phyloP scores from a whole-genome alignment of 2,888 invertebrate species.

The Cerceris ruficornis region DNA sequence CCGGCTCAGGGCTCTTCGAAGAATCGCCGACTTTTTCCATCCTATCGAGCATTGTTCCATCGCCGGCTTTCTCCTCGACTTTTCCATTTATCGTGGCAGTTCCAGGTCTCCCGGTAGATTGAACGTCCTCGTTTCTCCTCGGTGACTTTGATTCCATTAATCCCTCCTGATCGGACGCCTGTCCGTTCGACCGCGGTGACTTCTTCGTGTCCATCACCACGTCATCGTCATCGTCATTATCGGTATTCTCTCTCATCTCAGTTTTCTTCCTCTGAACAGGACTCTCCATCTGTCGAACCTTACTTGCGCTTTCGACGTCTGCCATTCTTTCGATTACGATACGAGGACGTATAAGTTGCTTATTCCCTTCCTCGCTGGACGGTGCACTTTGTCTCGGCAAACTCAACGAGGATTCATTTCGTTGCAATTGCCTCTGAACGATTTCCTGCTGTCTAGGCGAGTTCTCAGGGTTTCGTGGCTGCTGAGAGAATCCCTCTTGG shows the following conservation, averaged over 20 bases:
- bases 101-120: slow-evolving; percentile 33
- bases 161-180: not conserved
- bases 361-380: slow-evolving; percentile 40
- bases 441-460: slow-evolving; percentile 14
- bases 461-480: slow-evolving; percentile 15
- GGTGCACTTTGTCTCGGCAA: slow-evolving; percentile 25
- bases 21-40: slow-evolving; percentile 1
- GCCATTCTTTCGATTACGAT: slow-evolving; percentile 68
- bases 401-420: slow-evolving; percentile 66
- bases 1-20: not conserved
- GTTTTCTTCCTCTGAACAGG: slow-evolving; percentile 34
- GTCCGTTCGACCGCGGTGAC: slow-evolving; percentile 31
- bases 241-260: slow-evolving; percentile 46
- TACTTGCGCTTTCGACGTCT: slow-evolving; percentile 49
- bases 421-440: slow-evolving; percentile 46
- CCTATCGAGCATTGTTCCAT: not conserved
- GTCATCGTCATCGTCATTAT: slow-evolving; percentile 71
- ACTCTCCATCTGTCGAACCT: slow-evolving; percentile 41
- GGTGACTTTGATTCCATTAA: slow-evolving; percentile 27
- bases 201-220: slow-evolving; percentile 68
- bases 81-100: slow-evolving; percentile 40
- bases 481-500: slow-evolving; percentile 12
- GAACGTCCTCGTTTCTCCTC: slow-evolving; percentile 6
- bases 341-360: slow-evolving; percentile 53
- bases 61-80: slow-evolving; percentile 4